Evolutionary conservation across 2,888 invertebrate genomes (phyloP).

Genomic region (Leptopilina myrica): DNA sequence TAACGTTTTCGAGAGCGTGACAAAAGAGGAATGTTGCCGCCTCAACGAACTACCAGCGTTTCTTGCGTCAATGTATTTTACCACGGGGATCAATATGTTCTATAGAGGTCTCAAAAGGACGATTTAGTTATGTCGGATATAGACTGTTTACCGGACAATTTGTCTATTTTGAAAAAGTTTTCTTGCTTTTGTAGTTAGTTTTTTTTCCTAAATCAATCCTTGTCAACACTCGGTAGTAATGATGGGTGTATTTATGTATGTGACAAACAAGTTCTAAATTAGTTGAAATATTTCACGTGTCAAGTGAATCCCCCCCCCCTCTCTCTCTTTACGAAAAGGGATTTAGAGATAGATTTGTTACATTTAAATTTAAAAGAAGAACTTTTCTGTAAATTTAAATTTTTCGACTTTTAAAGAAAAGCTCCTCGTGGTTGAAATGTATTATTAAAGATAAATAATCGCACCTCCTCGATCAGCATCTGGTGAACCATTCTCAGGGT

Average conservation of each 20-base stretch:
- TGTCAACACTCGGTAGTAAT: constrained; percentile 31
- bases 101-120: constrained; percentile 23
- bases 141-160: constrained; percentile 11
- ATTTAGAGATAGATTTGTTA: too few species aligned
- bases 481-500: constrained; percentile 93
- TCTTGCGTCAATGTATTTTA: constrained; percentile 35
- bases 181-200: not conserved
- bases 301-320: not conserved
- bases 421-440: too few species aligned
- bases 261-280: constrained; percentile 13
- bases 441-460: constrained; percentile 30
- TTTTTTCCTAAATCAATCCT: constrained; percentile 23
- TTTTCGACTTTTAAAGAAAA: too few species aligned
- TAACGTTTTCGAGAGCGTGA: constrained; percentile 63
- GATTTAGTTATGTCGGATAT: constrained; percentile 32
- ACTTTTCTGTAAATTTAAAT: too few species aligned
- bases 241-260: constrained; percentile 23
- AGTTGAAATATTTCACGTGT: not conserved
- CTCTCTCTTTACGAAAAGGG: not conserved
- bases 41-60: constrained; percentile 36
- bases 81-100: constrained; percentile 33
- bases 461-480: constrained; percentile 87
- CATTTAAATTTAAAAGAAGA: too few species aligned
- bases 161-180: constrained; percentile 7
- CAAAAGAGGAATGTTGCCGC: constrained; percentile 62